Conservation (phyloP, 2,113 vertebrate species). For the Actinemys pallida region DNA sequence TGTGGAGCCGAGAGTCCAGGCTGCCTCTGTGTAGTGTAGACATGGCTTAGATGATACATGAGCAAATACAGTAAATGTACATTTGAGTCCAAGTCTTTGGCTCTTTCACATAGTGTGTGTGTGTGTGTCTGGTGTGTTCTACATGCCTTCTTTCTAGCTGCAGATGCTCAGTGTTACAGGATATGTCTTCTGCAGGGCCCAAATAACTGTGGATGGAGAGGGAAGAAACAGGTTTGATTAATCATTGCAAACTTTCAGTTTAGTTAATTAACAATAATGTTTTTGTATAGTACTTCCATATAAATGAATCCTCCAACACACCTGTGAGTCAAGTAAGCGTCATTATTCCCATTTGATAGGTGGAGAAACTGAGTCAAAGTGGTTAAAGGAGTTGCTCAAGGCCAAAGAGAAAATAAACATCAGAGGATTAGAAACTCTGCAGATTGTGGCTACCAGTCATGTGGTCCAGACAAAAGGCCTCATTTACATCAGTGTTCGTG, state of each 20-base stretch:
- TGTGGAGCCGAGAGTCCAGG: too few relatives aligned
- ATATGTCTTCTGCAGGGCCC: rapidly evolving
- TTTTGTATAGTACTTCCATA: background rate
- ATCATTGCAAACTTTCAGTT: rapidly evolving
- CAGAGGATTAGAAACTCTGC: background rate
- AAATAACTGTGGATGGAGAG: rapidly evolving
- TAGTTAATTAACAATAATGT: too few relatives aligned
- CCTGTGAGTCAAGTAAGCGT: background rate
- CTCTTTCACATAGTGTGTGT: rapidly evolving
- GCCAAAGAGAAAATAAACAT: background rate
- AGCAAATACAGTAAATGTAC: background rate
- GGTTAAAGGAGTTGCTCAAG: background rate
- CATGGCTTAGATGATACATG: rapidly evolving
- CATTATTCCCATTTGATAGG: background rate
- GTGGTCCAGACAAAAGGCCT: background rate
- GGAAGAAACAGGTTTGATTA: background rate
- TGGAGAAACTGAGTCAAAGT: background rate
- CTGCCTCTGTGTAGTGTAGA: too few relatives aligned
- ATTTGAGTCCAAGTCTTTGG: background rate
- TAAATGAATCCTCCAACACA: background rate
- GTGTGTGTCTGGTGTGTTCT: background rate
- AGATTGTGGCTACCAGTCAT: background rate
- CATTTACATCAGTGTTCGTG: background rate
- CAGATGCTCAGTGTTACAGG: background rate
- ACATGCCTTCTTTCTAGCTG: background rate